Conservation (phyloP, 1,140 invertebrate genomes). For the Aphidius ervi region DNA sequence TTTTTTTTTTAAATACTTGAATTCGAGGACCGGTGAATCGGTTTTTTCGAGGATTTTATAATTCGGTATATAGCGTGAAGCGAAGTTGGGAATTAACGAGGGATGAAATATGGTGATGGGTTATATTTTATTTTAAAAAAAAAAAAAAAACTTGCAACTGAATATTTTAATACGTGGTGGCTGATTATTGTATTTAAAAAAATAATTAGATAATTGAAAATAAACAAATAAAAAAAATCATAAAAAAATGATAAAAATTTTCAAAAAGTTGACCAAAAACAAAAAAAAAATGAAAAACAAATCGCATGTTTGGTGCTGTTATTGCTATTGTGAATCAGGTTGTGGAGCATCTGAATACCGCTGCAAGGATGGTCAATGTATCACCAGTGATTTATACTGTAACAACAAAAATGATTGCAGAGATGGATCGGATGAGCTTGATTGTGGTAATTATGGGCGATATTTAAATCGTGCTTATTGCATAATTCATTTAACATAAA, state of each 20-base stretch:
- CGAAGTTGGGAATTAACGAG: neutral
- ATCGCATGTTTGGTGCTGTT: constrained; percentile 43
- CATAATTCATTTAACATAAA: constrained; percentile 3
- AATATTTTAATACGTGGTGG: constrained; percentile 18
- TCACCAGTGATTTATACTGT: constrained; percentile 60
- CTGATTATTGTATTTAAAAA: constrained; percentile 21
- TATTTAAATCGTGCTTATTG: constrained; percentile 13
- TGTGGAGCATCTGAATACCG: constrained; percentile 63
- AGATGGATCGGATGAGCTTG: constrained; percentile 68
- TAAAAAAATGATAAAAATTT: constrained; percentile 9
- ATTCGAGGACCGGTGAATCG: too few species aligned
- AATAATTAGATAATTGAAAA: neutral
- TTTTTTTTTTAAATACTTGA: too few species aligned
- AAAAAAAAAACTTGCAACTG: constrained; percentile 16
- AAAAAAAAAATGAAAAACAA: constrained; percentile 21
- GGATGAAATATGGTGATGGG: constrained; percentile 22
- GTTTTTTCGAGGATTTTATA: too few species aligned
- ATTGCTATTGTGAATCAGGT: constrained; percentile 46
- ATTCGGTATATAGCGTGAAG: too few species aligned
- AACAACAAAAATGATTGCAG: constrained; percentile 66
- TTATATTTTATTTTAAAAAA: too few species aligned
- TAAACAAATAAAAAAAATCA: too few species aligned
- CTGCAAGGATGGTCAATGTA: constrained; percentile 65
- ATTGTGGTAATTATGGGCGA: constrained; percentile 65
- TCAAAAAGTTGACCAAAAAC: constrained; percentile 1